These are phyloP conservation scores for Anseranas semipalmata DNA, from an alignment of 2,113 vertebrate species.

Conservation along the genomic window DNA sequence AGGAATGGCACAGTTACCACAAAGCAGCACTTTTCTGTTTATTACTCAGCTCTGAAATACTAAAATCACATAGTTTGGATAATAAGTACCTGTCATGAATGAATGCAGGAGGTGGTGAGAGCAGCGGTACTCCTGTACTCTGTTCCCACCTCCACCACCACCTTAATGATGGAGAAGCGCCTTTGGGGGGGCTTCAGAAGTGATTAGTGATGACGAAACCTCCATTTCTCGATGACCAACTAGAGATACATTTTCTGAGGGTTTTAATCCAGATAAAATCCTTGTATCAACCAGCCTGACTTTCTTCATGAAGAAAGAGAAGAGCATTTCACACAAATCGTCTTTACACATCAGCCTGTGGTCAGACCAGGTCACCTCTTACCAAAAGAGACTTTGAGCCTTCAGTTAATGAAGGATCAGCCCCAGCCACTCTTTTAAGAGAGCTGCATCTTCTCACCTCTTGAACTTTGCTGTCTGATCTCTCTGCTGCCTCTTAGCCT, in stretches of 20 bases:
- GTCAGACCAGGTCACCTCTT: neutral
- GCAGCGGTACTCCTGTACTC: neutral
- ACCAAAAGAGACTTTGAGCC: neutral
- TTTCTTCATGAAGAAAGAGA: neutral
- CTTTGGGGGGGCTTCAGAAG: neutral
- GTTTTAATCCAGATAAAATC: neutral
- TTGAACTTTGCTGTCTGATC: neutral
- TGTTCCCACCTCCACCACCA: accelerated
- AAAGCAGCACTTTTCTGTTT: neutral
- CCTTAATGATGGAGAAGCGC: neutral
- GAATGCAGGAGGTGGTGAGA: neutral
- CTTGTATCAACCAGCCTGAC: neutral
- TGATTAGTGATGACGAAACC: neutral
- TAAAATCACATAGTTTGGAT: neutral
- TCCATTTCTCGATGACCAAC: neutral
- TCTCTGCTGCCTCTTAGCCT: neutral
- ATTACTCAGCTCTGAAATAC: neutral
- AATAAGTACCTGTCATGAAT: neutral
- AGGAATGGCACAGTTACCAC: neutral
- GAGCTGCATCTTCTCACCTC: neutral
- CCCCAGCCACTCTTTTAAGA: neutral
- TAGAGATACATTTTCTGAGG: neutral
- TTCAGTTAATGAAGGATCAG: neutral
- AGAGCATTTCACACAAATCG: neutral
- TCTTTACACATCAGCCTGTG: neutral